Conservation (phyloP, 2,797 vertebrate species). For the Craterocephalus amniculus region DNA sequence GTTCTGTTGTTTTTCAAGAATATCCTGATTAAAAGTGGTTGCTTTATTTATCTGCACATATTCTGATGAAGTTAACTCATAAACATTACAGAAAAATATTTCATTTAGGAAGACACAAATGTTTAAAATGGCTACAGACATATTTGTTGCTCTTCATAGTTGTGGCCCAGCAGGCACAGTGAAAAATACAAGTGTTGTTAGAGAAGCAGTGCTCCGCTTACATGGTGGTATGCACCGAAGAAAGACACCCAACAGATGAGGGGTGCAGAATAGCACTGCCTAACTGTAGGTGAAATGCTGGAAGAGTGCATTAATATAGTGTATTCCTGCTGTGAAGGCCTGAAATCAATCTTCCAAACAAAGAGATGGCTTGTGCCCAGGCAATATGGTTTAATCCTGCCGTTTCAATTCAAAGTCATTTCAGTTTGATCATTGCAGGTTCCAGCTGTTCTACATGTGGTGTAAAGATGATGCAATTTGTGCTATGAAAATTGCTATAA, state of each 20-base stretch:
- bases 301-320: conserved; percentile 22
- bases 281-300: neutral
- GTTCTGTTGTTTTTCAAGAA: conserved; percentile 28
- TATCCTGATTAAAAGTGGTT: conserved; percentile 20
- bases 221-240: no score
- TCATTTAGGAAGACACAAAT: conserved; percentile 23
- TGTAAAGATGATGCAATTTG: neutral
- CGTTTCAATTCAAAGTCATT: no score
- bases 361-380: neutral
- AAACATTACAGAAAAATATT: no score
- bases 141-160: conserved; percentile 25
- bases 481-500: neutral
- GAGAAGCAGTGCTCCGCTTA: neutral
- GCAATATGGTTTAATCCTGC: neutral
- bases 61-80: conserved; percentile 25
- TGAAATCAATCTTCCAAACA: neutral
- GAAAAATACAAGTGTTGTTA: conserved; percentile 26
- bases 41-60: conserved; percentile 47
- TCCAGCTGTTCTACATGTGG: neutral
- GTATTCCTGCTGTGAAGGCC: neutral
- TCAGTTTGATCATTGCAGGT: no score
- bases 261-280: neutral
- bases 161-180: conserved; percentile 47
- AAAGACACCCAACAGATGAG: neutral
- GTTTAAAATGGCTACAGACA: conserved; percentile 13